Evolutionary conservation across 2,113 vertebrate species (phyloP).

Genomic region (Rhea pennata): DNA sequence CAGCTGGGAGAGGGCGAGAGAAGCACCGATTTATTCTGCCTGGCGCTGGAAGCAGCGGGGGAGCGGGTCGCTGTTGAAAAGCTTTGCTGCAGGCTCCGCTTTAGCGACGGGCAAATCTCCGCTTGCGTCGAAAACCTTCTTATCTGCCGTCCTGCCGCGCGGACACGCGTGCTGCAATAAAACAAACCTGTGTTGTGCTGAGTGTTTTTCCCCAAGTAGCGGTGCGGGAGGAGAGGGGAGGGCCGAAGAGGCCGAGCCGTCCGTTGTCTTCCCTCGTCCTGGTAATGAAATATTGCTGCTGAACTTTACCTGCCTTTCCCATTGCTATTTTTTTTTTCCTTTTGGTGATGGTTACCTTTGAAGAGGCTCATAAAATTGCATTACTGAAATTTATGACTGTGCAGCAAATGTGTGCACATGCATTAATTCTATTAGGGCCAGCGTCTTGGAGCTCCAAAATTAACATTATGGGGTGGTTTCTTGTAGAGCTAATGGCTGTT

Average conservation of each 20-base stretch:
- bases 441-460: neutral
- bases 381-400: constrained; percentile 27
- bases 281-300: constrained; percentile 28
- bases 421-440: constrained; percentile 18
- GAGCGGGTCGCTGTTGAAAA: neutral
- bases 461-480: neutral
- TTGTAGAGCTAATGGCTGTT: neutral
- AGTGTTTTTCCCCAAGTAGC: neutral
- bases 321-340: neutral
- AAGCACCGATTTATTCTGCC: neutral
- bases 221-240: neutral
- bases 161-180: neutral
- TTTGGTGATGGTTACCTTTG: neutral
- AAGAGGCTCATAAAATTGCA: neutral
- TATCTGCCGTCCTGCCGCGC: neutral
- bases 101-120: neutral
- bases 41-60: neutral
- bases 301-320: constrained; percentile 25
- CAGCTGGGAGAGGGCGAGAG: neutral
- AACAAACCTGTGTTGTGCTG: neutral
- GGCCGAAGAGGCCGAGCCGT: neutral
- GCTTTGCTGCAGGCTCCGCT: constrained; percentile 11
- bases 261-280: constrained; percentile 32
- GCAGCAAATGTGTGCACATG: neutral
- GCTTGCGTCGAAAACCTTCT: neutral